These are phyloP conservation scores for Prunella fulvescens DNA, from an alignment of 2,113 vertebrate species.

Conservation along the genomic window DNA sequence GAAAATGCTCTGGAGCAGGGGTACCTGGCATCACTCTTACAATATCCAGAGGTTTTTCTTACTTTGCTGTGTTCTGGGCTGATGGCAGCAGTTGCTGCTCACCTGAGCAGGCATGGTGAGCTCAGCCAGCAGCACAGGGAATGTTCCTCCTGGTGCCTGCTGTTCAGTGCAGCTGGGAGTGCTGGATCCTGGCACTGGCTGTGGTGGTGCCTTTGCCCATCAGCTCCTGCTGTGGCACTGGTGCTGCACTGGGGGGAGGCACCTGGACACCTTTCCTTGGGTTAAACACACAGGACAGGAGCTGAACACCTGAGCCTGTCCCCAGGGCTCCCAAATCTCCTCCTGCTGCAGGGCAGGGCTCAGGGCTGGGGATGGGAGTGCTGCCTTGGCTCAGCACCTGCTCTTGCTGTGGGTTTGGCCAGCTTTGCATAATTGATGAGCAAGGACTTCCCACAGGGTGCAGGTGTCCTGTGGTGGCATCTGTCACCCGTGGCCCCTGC, in stretches of 20 bases:
- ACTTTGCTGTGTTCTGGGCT: not conserved
- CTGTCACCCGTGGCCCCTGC: not conserved
- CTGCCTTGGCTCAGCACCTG: not conserved
- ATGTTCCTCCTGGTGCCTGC: not conserved
- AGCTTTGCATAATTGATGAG: not conserved
- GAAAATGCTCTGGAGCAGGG: not conserved
- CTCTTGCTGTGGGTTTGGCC: not conserved
- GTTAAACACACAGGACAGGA: not conserved
- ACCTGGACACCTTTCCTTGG: not conserved
- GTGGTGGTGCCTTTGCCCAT: not conserved
- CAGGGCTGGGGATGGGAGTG: accelerated
- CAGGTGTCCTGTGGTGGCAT: too few species aligned
- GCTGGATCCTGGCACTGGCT: not conserved
- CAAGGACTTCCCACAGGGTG: not conserved
- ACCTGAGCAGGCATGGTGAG: not conserved
- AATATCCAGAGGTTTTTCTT: not conserved
- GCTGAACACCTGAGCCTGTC: not conserved
- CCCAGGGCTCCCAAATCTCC: not conserved
- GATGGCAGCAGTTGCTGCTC: not conserved
- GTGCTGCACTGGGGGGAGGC: not conserved
- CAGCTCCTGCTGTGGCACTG: not conserved
- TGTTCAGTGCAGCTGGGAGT: not conserved
- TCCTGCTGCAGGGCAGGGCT: not conserved
- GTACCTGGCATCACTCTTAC: not conserved
- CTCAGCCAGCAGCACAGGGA: not conserved